Evolutionary conservation across 2,797 vertebrate species (phyloP).

Genomic region (Pithecia hirsuta): DNA sequence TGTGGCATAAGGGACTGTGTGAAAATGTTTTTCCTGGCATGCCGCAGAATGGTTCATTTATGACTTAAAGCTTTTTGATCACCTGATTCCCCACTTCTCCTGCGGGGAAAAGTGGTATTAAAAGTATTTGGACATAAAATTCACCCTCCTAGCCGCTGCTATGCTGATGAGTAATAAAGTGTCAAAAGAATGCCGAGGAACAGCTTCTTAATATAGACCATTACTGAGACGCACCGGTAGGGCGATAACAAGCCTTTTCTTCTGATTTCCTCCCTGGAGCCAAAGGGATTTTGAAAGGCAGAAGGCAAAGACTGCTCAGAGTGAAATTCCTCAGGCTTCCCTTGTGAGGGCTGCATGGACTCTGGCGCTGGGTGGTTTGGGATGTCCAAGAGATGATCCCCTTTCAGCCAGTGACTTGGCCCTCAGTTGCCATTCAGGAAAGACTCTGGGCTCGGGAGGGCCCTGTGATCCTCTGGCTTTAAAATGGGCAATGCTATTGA

Average conservation of each 20-base stretch:
- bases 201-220: constrained; percentile 58
- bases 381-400: constrained; percentile 42
- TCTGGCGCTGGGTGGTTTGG: neutral
- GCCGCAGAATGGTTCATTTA: neutral
- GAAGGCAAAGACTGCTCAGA: neutral
- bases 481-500: constrained; percentile 66
- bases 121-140: neutral
- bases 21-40: neutral
- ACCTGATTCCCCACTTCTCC: neutral
- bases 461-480: neutral
- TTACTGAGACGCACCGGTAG: neutral
- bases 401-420: neutral
- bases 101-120: neutral
- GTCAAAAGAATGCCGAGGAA: neutral
- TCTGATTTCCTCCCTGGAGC: constrained; percentile 58
- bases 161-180: neutral
- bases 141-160: neutral
- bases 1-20: neutral
- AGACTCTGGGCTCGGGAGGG: neutral
- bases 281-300: constrained; percentile 9
- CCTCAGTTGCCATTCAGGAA: neutral
- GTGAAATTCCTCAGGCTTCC: neutral
- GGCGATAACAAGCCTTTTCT: constrained; percentile 37
- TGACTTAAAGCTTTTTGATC: neutral
- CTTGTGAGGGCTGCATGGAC: neutral